Conservation (phyloP, 2,888 invertebrate species). For the Polydrusus pterygomalis region DNA sequence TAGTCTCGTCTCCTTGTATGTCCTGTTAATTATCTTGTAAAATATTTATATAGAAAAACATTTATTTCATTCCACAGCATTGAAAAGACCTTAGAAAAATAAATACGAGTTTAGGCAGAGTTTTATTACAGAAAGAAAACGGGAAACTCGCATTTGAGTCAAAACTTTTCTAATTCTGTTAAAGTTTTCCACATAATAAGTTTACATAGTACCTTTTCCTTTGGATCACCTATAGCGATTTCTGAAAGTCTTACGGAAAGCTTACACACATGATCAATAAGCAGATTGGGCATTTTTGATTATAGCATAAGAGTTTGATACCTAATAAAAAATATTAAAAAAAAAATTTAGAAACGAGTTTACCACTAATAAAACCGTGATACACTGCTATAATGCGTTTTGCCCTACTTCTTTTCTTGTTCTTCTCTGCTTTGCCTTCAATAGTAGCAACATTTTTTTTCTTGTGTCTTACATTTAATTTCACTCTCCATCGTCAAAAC, state of each 20-base stretch:
- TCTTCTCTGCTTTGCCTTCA: too few relatives aligned
- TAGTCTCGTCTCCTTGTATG: background rate
- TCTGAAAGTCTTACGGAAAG: conserved; percentile 7
- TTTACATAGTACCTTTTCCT: conserved; percentile 41
- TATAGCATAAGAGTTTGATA: background rate
- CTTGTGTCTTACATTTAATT: too few relatives aligned
- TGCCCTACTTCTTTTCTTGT: too few relatives aligned
- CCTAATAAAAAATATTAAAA: too few relatives aligned
- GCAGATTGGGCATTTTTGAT: conserved; percentile 13
- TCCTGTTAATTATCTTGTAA: conserved; percentile 11
- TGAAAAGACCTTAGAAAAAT: conserved; percentile 37
- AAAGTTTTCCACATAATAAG: conserved; percentile 45
- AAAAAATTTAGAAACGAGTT: too few relatives aligned
- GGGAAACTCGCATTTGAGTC: conserved; percentile 38
- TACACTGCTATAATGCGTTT: too few relatives aligned
- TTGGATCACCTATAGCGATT: conserved; percentile 38
- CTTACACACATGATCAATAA: conserved; percentile 4
- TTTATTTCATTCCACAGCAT: conserved; percentile 32
- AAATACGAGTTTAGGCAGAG: conserved; percentile 40
- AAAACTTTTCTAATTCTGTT: conserved; percentile 46
- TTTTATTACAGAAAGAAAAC: conserved; percentile 39
- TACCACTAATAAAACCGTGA: too few relatives aligned
- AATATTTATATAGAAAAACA: conserved; percentile 27
- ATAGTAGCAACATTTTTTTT: too few relatives aligned
- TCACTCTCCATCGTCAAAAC: too few relatives aligned